A percentile compares a stretch with the other conserved stretches of the same genome.
These are phyloP conservation scores for Dendrophyllia cribrosa DNA, from an alignment of 64 coral and sea anemone species.

Conservation along the genomic window DNA sequence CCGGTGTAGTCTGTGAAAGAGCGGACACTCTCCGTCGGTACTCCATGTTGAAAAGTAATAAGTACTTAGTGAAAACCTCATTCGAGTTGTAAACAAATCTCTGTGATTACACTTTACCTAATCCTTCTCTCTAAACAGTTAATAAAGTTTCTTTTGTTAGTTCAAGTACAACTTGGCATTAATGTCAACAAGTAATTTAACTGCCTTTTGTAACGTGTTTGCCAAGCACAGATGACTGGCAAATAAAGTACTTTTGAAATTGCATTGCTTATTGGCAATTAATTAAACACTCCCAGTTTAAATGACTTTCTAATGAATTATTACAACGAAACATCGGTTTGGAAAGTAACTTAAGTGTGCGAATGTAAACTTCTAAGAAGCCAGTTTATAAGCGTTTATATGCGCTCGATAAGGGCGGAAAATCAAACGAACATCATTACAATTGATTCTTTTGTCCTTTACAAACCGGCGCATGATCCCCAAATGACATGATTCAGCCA, in stretches of 20 bases:
- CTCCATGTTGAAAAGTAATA: background rate
- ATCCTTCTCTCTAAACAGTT: background rate
- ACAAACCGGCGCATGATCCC: background rate
- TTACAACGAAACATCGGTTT: too few species aligned
- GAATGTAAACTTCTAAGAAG: too few species aligned
- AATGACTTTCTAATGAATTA: too few species aligned
- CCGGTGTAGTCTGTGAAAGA: background rate
- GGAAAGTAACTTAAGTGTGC: too few species aligned
- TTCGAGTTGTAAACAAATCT: slow-evolving; percentile 9
- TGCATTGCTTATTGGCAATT: background rate
- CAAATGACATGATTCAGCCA: background rate
- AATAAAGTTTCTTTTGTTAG: slow-evolving; percentile 19
- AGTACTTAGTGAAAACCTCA: background rate
- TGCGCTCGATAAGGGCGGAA: background rate
- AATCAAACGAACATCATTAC: background rate
- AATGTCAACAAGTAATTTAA: background rate
- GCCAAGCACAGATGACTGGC: background rate
- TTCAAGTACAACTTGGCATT: background rate
- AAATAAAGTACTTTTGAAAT: background rate
- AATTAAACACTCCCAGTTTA: background rate
- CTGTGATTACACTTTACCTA: background rate
- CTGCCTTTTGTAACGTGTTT: background rate
- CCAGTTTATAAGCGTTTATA: background rate
- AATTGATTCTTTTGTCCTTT: background rate
- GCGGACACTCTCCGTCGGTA: background rate